Conservation (phyloP, 2,888 invertebrate species). For the Nomada ferruginata region DNA sequence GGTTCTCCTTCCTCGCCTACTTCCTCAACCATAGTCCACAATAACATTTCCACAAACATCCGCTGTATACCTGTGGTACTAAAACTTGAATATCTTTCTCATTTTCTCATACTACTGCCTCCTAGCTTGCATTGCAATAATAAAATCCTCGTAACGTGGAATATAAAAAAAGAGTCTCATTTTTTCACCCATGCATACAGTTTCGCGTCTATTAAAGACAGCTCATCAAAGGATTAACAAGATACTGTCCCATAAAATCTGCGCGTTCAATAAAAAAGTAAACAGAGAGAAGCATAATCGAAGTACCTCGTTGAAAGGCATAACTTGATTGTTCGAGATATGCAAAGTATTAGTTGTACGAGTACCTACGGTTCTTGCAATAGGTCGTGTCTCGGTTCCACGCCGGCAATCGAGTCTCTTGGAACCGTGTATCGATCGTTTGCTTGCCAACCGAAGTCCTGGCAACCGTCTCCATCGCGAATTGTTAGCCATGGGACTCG, state of each 20-base stretch:
- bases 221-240: too few relatives aligned
- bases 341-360: neutral
- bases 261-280: neutral
- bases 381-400: conserved; percentile 54
- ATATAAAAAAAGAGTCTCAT: too few relatives aligned
- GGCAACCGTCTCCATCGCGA: conserved; percentile 79
- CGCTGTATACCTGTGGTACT: too few relatives aligned
- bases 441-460: conserved; percentile 65
- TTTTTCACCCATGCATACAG: too few relatives aligned
- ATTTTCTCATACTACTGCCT: too few relatives aligned
- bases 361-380: conserved; percentile 26
- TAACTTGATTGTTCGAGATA: conserved; percentile 5
- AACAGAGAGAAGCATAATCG: conserved; percentile 23
- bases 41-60: too few relatives aligned
- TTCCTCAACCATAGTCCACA: too few relatives aligned
- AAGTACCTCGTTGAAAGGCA: neutral
- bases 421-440: conserved; percentile 66
- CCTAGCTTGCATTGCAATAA: too few relatives aligned
- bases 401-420: conserved; percentile 43
- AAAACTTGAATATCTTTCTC: too few relatives aligned
- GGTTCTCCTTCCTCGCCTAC: too few relatives aligned
- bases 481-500: conserved; percentile 72
- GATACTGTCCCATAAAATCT: neutral
- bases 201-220: too few relatives aligned
- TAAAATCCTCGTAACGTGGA: too few relatives aligned